Base-by-base conservation (phyloP, 1,140 invertebrate species). In the Trachymyrmex septentrionalis region DNA sequence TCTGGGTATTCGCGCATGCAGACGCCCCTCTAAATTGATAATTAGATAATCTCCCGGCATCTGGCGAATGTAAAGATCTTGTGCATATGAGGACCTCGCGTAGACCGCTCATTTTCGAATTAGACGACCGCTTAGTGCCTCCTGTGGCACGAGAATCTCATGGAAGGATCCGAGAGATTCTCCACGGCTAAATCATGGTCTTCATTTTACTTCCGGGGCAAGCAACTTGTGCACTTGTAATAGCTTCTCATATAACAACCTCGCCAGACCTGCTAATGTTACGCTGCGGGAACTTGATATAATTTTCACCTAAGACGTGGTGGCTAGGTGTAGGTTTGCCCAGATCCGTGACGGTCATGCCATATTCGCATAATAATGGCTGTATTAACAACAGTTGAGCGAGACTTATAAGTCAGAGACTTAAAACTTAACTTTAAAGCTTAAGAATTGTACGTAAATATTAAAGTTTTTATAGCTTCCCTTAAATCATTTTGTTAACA, bases 91-190 rank as follows among this genome's bases (percentile, higher is more conserved):
- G 55, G 38, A 48, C 30, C 78, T 59, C 53, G 66, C 3, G 78
- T 72, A 59, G 66, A 84, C 69, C 69, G 69, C 69, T 84, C 67
- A 48, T 82, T 59, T 69, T 73, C 80, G 27, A 84, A 84, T 82
- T 82, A 82, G 55, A 50, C 80, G 80, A 61, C 80, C 80, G 55
- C 44, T 61, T 50, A 50, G 38, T 44, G 16, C 16, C 34, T 16
- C 19, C 19, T 21, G 34, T 14, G 21, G 53, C 80, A 12, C 80
- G 55, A 75, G 55, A 63, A 48, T 61, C 24, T 19, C 80, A n/a
- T 19, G 55, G 9, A 50, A 63, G 44, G 30, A 72, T 48, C 50
- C 19, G 80, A 48, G 67, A 48, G 27, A 24, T 73, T 69, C 69
- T 48, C 21, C 2, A 27, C 34, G 19, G 55, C 80, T 84, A 48